Evolutionary conservation across 1,140 invertebrate species (phyloP).

Genomic region (Zaprionus africanus): DNA sequence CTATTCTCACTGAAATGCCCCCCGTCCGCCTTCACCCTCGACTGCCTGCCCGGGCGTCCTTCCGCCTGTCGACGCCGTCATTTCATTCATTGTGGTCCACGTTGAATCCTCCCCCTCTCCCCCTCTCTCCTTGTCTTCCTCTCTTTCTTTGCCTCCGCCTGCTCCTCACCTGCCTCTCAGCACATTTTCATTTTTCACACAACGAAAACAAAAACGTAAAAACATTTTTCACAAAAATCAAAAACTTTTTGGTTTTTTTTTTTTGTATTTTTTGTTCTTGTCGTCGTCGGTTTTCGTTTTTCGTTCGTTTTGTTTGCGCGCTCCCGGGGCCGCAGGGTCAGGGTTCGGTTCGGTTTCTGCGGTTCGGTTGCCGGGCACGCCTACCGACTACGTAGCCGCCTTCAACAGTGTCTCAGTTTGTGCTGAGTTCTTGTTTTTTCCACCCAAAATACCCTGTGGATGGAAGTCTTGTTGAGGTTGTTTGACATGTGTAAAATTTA

Average conservation of each 20-base stretch:
- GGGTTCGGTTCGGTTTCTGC: not conserved
- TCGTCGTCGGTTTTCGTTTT: conserved; percentile 11
- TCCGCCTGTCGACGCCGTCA: conserved; percentile 30
- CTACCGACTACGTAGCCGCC: conserved; percentile 12
- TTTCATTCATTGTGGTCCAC: conserved; percentile 37
- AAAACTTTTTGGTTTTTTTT: conserved; percentile 59
- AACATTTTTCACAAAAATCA: conserved; percentile 71
- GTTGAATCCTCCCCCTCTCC: not conserved
- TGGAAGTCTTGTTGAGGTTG: not conserved
- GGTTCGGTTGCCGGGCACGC: conserved; percentile 25
- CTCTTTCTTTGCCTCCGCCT: not conserved
- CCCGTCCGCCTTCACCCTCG: not conserved
- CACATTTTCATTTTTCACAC: conserved; percentile 59
- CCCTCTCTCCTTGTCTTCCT: no score
- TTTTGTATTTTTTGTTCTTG: conserved; percentile 7
- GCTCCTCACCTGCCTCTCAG: not conserved
- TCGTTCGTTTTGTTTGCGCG: conserved; percentile 31
- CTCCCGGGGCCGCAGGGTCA: not conserved
- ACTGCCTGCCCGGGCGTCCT: not conserved
- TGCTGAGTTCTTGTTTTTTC: not conserved
- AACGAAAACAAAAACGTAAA: conserved; percentile 47
- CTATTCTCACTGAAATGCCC: not conserved
- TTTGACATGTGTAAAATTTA: not conserved
- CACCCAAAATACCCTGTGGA: conserved; percentile 11
- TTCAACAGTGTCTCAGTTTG: conserved; percentile 25